A percentile compares a stretch with the other conserved stretches of the same genome.
Conservation (phyloP, 2,113 vertebrate genomes). For the Bothrops jararaca region DNA sequence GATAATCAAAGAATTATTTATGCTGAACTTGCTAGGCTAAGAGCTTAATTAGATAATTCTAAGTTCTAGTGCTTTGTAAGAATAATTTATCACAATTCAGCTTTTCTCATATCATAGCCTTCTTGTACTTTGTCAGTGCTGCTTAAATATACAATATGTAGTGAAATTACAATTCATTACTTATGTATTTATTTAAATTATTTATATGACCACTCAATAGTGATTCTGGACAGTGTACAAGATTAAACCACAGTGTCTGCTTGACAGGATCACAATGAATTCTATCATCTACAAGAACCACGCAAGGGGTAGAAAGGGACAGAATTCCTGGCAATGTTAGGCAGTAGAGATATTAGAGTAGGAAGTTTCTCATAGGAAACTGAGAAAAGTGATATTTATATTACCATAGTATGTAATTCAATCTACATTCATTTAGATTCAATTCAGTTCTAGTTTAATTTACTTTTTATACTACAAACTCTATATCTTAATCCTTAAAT, state of each 20-base stretch:
- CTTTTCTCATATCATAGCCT: constrained; percentile 2
- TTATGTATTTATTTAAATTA: not conserved
- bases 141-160: not conserved
- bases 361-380: not conserved
- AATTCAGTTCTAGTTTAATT: not conserved
- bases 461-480: not conserved
- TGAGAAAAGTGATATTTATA: not conserved
- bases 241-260: not conserved
- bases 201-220: not conserved
- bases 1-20: not conserved
- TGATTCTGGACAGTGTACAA: not conserved
- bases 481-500: not conserved
- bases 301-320: not conserved
- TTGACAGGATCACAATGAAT: not conserved
- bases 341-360: not conserved
- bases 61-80: not conserved
- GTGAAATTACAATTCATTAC: not conserved
- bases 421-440: not conserved
- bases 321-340: not conserved
- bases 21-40: not conserved
- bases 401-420: not conserved
- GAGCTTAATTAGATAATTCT: not conserved
- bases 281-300: not conserved
- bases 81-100: not conserved
- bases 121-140: not conserved